A percentile compares a stretch with the other conserved stretches of the same genome.
These are phyloP conservation scores for Pocillopora grandis DNA, from an alignment of 92 coral and sea anemone species.

Conservation along the genomic window DNA sequence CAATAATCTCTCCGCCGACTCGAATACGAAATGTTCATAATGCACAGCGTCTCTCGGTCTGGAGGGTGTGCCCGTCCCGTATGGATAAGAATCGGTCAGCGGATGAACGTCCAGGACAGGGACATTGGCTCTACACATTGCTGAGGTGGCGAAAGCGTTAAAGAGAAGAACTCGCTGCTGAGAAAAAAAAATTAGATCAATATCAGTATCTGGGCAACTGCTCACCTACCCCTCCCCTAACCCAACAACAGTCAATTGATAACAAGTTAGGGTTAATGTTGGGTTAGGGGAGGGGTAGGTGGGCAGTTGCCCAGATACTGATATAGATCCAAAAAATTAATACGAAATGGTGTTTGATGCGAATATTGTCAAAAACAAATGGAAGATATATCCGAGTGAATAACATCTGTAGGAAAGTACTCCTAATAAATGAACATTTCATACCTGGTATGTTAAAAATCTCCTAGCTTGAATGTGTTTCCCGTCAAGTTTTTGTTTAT, in stretches of 20 bases:
- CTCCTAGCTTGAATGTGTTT: slow-evolving; percentile 75
- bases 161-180: slow-evolving; percentile 82
- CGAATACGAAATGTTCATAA: slow-evolving; percentile 83
- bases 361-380: not conserved
- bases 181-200: not conserved
- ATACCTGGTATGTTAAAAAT: slow-evolving; percentile 79
- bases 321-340: too few species aligned
- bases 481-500: slow-evolving; percentile 78
- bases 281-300: too few species aligned
- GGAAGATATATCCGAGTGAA: not conserved
- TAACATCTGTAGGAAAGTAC: not conserved
- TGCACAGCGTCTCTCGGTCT: slow-evolving; percentile 86
- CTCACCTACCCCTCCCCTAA: too few species aligned
- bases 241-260: too few species aligned
- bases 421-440: not conserved
- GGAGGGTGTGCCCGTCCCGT: slow-evolving; percentile 79
- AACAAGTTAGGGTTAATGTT: too few species aligned
- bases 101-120: slow-evolving; percentile 81
- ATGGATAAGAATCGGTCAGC: slow-evolving; percentile 84
- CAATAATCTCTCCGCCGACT: slow-evolving; percentile 84
- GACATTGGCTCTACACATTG: slow-evolving; percentile 79
- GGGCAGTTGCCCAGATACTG: too few species aligned
- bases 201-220: too few species aligned
- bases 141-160: slow-evolving; percentile 79
- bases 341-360: not conserved